Base-by-base conservation (phyloP, 64 coral and sea anemone species). In the Dendronephthya gigantea region DNA sequence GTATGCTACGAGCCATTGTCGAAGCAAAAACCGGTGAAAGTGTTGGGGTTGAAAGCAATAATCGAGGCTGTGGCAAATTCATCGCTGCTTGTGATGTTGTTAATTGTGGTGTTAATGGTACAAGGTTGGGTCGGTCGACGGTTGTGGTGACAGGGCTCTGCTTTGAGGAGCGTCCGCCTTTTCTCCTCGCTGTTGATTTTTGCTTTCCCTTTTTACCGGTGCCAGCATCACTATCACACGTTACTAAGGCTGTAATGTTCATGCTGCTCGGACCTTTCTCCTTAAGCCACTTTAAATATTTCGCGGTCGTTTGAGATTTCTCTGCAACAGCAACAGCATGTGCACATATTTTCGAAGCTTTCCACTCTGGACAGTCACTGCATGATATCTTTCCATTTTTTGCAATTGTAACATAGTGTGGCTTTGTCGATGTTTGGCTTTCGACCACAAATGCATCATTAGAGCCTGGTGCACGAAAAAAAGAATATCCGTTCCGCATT, bases 331-430 rank as follows among this genome's bases (percentile, higher is more conserved):
- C 68, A 30, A 74, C 50, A 52, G 50, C 50, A 74, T 74, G 0
- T 27, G 68, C n/a, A 74, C 68, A 74, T 30, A 74, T 27, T 27
- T 2, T 74, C 12, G 9, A 27, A 30, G 68, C n/a, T 35, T 74
- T 74, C n/a, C 32, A 74, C 68, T 5, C 32, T 74, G 0, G n/a
- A 74, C n/a, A n/a, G n/a, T n/a, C n/a, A n/a, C n/a, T n/a, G n/a
- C n/a, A n/a, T n/a, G n/a, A n/a, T n/a, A n/a, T 8, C 30, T 74
- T 74, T 30, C 68, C 68, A 74, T 74, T 74, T 74, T 74, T 74
- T 74, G n/a, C 13, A 30, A 74, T 74, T 13, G n/a, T 27, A 19
- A 0, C 0, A 74, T 30, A 74, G 25, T 74, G 68, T 0, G 68
- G 68, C 32, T 35, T 74, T 74, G 25, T 30, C 32, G 68, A 74